These are phyloP conservation scores for Noctua fimbriata DNA, from an alignment of 2,888 invertebrate species.

Conservation along the genomic window DNA sequence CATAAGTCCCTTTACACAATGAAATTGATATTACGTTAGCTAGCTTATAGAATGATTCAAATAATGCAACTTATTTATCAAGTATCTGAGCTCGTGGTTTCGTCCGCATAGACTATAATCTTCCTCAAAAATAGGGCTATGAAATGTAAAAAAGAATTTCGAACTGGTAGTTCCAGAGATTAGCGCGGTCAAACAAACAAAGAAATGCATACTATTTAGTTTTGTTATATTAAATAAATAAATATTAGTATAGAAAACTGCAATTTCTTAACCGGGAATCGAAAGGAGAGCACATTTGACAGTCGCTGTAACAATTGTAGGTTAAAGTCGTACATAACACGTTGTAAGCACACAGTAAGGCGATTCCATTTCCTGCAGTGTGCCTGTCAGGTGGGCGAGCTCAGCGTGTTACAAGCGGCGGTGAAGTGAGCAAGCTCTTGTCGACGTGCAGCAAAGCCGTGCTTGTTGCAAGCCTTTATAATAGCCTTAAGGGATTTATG, in stretches of 20 bases:
- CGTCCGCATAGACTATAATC: background rate
- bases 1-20: too few relatives aligned
- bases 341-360: background rate
- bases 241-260: background rate
- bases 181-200: background rate
- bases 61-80: background rate
- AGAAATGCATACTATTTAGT: too few relatives aligned
- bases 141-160: background rate
- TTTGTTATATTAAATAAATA: too few relatives aligned
- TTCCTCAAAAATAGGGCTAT: background rate
- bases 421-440: background rate
- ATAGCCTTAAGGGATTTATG: background rate
- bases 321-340: background rate
- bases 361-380: slow-evolving; percentile 11
- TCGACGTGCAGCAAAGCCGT: background rate
- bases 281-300: background rate
- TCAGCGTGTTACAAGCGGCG: slow-evolving; percentile 15
- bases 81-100: background rate
- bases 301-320: background rate
- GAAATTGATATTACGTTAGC: too few relatives aligned
- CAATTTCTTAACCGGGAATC: background rate
- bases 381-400: slow-evolving; percentile 20
- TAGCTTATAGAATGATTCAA: background rate
- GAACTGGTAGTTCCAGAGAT: background rate
- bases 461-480: slow-evolving; percentile 8